phyloP scores from a whole-genome alignment of 2,113 vertebrate genomes.

The Macrotus californicus region DNA sequence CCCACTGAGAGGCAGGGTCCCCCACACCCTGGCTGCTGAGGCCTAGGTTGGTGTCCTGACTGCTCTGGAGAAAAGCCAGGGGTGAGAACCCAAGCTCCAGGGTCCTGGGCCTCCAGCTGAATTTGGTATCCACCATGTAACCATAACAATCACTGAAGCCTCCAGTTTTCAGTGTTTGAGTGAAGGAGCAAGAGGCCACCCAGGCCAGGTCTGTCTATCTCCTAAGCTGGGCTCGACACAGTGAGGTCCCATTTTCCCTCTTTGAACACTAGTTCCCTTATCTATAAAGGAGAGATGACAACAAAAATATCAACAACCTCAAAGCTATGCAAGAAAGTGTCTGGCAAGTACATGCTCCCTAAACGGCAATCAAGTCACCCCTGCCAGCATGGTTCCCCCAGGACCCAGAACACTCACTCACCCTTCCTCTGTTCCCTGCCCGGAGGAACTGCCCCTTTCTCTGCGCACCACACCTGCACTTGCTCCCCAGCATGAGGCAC shows the following conservation, averaged over 20 bases:
- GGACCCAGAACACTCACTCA: rapidly evolving
- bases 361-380: background rate
- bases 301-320: background rate
- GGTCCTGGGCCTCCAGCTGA: background rate
- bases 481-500: background rate
- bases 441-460: rapidly evolving
- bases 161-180: background rate
- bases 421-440: background rate
- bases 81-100: background rate
- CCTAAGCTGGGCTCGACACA: background rate
- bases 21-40: background rate
- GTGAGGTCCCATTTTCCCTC: background rate
- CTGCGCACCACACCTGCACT: rapidly evolving
- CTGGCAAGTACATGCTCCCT: background rate
- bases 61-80: background rate
- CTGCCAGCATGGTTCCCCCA: rapidly evolving
- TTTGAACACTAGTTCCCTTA: background rate
- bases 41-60: background rate
- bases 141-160: background rate
- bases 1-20: background rate
- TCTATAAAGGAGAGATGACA: background rate
- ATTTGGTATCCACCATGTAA: background rate
- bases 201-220: background rate
- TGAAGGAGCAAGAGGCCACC: background rate
- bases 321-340: background rate